Evolutionary conservation across 2,797 vertebrate genomes (phyloP).

Genomic region (Fratercula arctica): DNA sequence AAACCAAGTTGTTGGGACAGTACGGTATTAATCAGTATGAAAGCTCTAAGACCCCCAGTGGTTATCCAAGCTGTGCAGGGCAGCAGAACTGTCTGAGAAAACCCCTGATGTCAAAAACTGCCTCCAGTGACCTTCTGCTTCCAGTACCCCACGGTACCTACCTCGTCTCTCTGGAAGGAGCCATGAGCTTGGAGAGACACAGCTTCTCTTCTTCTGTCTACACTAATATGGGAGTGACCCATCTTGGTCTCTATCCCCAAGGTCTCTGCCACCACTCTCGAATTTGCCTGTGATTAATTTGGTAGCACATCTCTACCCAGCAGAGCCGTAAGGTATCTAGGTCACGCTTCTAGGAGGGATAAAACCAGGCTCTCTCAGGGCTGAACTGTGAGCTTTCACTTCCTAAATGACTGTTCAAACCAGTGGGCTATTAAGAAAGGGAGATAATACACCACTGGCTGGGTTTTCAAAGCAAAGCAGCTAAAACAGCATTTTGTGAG

Average conservation of each 20-base stretch:
- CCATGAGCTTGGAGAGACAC: not conserved
- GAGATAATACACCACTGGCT: conserved; percentile 7
- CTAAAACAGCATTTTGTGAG: not conserved
- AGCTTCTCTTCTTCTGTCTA: not conserved
- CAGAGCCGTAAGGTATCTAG: conserved; percentile 30
- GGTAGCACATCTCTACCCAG: not conserved
- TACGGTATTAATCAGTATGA: not conserved
- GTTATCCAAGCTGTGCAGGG: not conserved
- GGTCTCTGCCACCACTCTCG: not conserved
- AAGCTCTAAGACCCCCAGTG: not conserved
- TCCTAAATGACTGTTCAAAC: conserved; percentile 55
- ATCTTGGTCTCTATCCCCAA: not conserved
- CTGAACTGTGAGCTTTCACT: conserved; percentile 41
- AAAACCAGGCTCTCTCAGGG: conserved; percentile 23
- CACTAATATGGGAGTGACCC: not conserved
- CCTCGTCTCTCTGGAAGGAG: not conserved
- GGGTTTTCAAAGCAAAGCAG: conserved; percentile 55
- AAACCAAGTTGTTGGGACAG: not conserved
- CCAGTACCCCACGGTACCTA: not conserved
- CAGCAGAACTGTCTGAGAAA: not conserved
- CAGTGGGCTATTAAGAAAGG: conserved; percentile 10
- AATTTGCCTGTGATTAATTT: not conserved
- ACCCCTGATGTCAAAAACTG: not conserved
- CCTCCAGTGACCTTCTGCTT: not conserved
- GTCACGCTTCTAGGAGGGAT: conserved; percentile 39